These are phyloP conservation scores for Microcebus ravelobensis DNA, from an alignment of 2,113 vertebrate genomes.

Conservation along the genomic window DNA sequence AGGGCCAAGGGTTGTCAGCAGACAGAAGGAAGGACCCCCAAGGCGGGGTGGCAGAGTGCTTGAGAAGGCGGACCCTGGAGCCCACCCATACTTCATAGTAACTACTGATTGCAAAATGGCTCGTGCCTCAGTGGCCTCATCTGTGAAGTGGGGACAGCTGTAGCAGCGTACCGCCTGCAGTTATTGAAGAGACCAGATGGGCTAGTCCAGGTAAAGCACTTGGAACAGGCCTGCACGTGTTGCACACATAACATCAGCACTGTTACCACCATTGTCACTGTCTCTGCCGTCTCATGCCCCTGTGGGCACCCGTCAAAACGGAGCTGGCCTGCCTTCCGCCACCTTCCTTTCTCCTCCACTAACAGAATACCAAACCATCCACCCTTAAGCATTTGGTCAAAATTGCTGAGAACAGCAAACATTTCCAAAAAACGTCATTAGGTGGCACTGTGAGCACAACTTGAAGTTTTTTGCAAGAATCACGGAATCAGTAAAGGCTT, in stretches of 20 bases:
- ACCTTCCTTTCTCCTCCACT: neutral
- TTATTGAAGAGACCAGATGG: neutral
- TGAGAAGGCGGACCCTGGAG: rapidly evolving
- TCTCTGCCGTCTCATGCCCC: neutral
- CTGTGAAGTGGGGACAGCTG: neutral
- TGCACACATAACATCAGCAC: rapidly evolving
- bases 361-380: neutral
- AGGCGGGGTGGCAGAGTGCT: rapidly evolving
- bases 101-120: rapidly evolving
- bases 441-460: neutral
- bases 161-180: rapidly evolving
- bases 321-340: neutral
- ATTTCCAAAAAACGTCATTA: neutral
- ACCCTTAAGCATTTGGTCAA: neutral
- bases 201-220: neutral
- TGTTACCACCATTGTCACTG: rapidly evolving
- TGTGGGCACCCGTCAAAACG: neutral
- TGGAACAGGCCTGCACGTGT: neutral
- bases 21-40: neutral
- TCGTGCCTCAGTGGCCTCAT: neutral
- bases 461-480: too few species aligned
- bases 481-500: neutral
- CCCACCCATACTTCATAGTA: rapidly evolving
- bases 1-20: neutral
- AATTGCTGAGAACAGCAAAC: neutral